Evolutionary conservation across 2,888 invertebrate genomes (phyloP), one percentile per base, ranked within the genome.

Genomic region (Prosapia bicincta): DNA sequence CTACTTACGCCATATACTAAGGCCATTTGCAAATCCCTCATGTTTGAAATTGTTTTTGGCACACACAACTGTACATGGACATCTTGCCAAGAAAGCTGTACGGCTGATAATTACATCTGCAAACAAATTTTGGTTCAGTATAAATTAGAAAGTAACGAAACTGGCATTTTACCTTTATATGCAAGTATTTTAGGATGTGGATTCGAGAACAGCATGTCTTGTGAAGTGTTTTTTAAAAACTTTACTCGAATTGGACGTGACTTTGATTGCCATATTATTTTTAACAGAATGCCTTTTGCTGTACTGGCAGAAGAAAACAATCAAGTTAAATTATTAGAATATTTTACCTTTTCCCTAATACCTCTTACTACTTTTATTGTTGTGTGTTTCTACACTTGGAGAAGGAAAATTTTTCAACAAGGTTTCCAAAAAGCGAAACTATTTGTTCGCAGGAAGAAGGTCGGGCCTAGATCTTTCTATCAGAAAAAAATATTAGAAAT

Each of bases 61-160:
- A 76, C 81, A 26, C 81, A 83, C 69, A 82, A 82, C 67, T 83
- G 83, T 78, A 79, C 81, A 25, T 83, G 83, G 83, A 82, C 83
- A 67, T 83, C 83, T 10, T 84, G 84, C 79, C 80, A 82, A 13
- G 81, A 82, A 66, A 83, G 83, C 26, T 83, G 83, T 76, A 83
- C 84, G 2, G 81, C 82, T 9, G 80, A 80, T 68, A 79, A 82
- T 72, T 83, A 79, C 77, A 79, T 78, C 24, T 83, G 83, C 74
- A 79, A 79, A 75, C 82, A 83, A 68, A 80, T 83, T 23, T 74
- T 81, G 32, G 83, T 83, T 7, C 74, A 76, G 23, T 81, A 80
- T 73, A 30, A 78, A 30, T 32, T 66, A 32, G 66, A 20, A 13
- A 32, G 71, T n/a, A 76, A 75, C 20, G n/a, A 30, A n/a, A 38